Percentiles rank a stretch among this genome's conserved stretches.
Conservation (phyloP, 2,797 vertebrate genomes). For the Coregonus sp. region DNA sequence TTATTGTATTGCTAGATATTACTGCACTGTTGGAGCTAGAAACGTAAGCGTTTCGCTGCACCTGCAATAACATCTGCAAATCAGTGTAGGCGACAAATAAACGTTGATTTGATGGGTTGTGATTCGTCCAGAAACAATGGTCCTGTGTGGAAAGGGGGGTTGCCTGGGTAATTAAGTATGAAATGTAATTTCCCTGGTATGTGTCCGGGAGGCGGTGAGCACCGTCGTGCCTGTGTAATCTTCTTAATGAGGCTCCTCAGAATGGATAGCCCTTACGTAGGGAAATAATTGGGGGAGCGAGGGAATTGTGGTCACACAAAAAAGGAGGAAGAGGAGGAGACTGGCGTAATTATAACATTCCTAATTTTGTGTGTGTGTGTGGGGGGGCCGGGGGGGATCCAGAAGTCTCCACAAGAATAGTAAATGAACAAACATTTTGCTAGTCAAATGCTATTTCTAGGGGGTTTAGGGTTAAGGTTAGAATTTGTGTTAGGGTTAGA, state of each 20-base stretch:
- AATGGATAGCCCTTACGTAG: constrained; percentile 26
- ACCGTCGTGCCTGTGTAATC: constrained; percentile 9
- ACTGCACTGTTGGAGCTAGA: no score
- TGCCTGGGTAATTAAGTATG: constrained; percentile 47
- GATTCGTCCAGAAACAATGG: no score
- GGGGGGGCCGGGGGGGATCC: no score
- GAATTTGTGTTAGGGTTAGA: no score
- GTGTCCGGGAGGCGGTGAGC: constrained; percentile 27
- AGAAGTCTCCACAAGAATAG: no score
- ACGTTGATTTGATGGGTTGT: constrained; percentile 28
- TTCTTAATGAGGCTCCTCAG: constrained; percentile 20
- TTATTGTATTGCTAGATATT: no score
- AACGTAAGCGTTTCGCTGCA: no score
- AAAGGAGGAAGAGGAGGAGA: constrained; percentile 10
- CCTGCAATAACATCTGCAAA: no score
- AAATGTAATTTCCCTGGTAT: constrained; percentile 39
- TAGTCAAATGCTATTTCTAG: no score
- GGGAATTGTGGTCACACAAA: constrained; percentile 1
- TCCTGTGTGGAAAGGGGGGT: constrained; percentile 25
- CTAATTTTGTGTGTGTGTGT: neutral
- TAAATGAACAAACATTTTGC: no score
- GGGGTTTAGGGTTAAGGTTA: no score
- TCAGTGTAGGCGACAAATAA: no score
- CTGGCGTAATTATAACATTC: neutral
- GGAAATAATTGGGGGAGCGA: constrained; percentile 30